These are phyloP conservation scores for Parthenolecanium corni DNA, from an alignment of 2,888 invertebrate species.

Conservation along the genomic window DNA sequence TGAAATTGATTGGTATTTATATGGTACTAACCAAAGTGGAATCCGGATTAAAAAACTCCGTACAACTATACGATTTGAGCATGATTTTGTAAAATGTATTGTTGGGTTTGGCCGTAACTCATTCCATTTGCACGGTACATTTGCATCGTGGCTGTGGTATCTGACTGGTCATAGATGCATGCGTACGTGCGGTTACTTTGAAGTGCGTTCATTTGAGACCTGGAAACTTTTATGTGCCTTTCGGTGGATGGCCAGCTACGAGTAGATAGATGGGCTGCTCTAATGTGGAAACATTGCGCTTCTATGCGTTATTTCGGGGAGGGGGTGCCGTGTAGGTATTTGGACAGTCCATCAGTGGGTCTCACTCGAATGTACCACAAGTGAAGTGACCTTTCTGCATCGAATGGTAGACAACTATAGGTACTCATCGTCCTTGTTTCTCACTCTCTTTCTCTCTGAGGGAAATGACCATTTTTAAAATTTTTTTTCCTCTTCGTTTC, in stretches of 20 bases:
- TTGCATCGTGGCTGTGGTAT: slow-evolving; percentile 7
- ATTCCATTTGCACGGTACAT: slow-evolving; percentile 28
- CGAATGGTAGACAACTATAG: too few species aligned
- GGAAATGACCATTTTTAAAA: too few species aligned
- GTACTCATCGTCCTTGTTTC: too few species aligned
- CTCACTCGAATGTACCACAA: not conserved
- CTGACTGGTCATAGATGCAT: slow-evolving; percentile 13
- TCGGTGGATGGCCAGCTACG: not conserved
- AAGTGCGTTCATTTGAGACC: slow-evolving; percentile 25
- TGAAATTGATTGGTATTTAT: too few species aligned
- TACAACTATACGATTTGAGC: too few species aligned
- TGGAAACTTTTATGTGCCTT: not conserved
- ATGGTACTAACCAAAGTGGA: too few species aligned
- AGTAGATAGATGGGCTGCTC: not conserved
- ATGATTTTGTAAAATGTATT: not conserved
- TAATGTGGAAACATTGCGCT: not conserved
- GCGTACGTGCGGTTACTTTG: slow-evolving; percentile 28
- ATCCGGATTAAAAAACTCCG: too few species aligned
- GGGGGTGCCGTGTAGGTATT: not conserved
- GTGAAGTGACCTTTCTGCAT: too few species aligned
- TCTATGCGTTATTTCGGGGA: not conserved
- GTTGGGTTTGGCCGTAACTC: slow-evolving; percentile 19
- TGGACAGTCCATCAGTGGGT: not conserved
- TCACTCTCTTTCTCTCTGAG: too few species aligned
- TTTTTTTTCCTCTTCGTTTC: too few species aligned